Evolutionary conservation across 1,140 invertebrate genomes (phyloP).

Genomic region (Cydia strobilella): DNA sequence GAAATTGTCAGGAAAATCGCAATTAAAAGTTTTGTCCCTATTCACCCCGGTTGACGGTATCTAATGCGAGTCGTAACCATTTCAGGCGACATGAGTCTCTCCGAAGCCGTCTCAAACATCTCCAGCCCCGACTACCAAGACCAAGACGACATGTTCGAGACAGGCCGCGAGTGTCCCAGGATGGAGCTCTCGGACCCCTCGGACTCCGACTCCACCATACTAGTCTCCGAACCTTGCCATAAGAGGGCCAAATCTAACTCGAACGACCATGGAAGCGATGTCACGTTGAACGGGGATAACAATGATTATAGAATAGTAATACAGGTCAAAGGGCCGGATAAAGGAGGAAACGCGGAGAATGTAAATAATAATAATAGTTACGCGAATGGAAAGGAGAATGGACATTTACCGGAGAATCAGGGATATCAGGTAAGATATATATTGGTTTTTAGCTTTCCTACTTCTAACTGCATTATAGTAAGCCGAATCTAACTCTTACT

Average conservation of each 20-base stretch:
- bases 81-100: conserved; percentile 85
- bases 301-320: conserved; percentile 87
- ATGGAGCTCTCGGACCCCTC: conserved; percentile 93
- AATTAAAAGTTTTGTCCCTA: no score
- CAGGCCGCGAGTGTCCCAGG: conserved; percentile 84
- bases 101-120: conserved; percentile 92
- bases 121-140: conserved; percentile 93
- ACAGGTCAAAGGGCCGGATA: conserved; percentile 89
- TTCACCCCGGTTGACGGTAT: no score
- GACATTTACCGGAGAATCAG: conserved; percentile 66
- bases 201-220: conserved; percentile 89
- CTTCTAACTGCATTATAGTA: no score
- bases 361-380: conserved; percentile 66
- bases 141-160: conserved; percentile 80
- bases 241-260: conserved; percentile 81
- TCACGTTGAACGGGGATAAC: conserved; percentile 80
- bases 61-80: background rate
- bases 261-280: conserved; percentile 72
- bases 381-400: conserved; percentile 69
- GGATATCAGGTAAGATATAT: conserved; percentile 67
- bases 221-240: conserved; percentile 88
- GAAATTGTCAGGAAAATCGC: no score
- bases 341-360: conserved; percentile 71
- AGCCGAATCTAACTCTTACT: no score
- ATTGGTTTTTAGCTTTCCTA: background rate